Conservation (phyloP, 2,888 invertebrate species). For the Encarsia formosa region DNA sequence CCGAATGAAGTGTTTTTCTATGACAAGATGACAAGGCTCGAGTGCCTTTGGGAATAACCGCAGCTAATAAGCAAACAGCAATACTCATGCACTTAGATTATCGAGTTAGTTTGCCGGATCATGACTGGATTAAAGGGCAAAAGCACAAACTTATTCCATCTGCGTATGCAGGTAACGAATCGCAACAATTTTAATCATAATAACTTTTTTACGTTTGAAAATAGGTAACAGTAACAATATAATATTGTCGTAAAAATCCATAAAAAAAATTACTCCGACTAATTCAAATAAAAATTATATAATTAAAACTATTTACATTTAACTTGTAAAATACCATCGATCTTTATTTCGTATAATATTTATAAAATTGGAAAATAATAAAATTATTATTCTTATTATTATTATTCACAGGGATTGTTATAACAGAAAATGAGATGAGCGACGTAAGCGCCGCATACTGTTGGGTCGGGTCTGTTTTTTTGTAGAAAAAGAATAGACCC, state of each 20-base stretch:
- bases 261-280: too few relatives aligned
- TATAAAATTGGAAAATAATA: too few relatives aligned
- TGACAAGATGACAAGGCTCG: constrained; percentile 42
- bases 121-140: constrained; percentile 38
- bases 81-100: constrained; percentile 38
- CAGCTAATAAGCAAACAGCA: constrained; percentile 45
- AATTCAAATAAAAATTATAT: too few relatives aligned
- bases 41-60: constrained; percentile 43
- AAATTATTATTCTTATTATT: too few relatives aligned
- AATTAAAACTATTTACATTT: too few relatives aligned
- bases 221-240: neutral
- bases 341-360: too few relatives aligned
- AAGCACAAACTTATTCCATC: constrained; percentile 28
- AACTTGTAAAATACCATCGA: too few relatives aligned
- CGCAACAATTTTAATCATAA: neutral
- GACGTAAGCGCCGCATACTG: too few relatives aligned
- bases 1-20: constrained; percentile 16
- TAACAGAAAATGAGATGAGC: too few relatives aligned
- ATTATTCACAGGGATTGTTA: too few relatives aligned
- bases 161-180: neutral
- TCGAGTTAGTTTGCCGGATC: constrained; percentile 35
- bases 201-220: neutral
- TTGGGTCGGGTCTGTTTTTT: too few relatives aligned
- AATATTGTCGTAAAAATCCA: neutral
- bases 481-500: too few relatives aligned